These are phyloP conservation scores for Rhynchotus rufescens DNA, from an alignment of 2,797 vertebrate genomes.

Conservation along the genomic window DNA sequence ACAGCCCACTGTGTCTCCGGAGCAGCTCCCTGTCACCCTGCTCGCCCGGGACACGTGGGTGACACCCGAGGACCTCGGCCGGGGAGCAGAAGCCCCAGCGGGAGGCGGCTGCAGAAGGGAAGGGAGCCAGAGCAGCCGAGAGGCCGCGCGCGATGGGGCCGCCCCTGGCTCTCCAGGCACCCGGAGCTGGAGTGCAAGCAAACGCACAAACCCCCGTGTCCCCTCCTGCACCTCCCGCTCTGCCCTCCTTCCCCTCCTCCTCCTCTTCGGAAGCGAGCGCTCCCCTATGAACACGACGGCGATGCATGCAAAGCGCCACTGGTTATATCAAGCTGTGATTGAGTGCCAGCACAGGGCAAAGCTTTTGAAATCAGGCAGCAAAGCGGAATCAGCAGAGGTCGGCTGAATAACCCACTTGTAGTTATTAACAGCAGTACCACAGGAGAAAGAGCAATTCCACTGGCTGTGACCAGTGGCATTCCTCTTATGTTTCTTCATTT, in stretches of 20 bases:
- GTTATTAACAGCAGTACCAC: slow-evolving; percentile 71
- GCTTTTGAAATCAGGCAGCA: slow-evolving; percentile 78
- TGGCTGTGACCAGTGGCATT: slow-evolving; percentile 74
- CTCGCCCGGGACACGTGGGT: neutral
- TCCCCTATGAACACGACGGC: neutral
- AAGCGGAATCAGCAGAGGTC: slow-evolving; percentile 76
- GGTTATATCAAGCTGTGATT: slow-evolving; percentile 65
- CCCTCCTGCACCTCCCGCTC: neutral
- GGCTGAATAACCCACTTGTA: slow-evolving; percentile 75
- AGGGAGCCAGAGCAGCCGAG: neutral
- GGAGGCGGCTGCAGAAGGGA: neutral
- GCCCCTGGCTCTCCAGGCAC: neutral
- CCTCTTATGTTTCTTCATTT: slow-evolving; percentile 68
- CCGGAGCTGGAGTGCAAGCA: neutral
- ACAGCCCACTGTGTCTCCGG: neutral
- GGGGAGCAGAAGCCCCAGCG: neutral
- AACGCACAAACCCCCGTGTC: neutral
- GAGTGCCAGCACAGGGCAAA: slow-evolving; percentile 56
- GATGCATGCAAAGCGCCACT: slow-evolving; percentile 50
- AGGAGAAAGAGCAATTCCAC: slow-evolving; percentile 75
- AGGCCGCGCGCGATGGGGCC: neutral
- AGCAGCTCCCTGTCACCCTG: slow-evolving; percentile 4
- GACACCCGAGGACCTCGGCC: neutral
- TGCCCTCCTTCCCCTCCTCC: neutral
- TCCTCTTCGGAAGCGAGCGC: neutral